A percentile compares a stretch with the other conserved stretches of the same genome.
phyloP scores from a whole-genome alignment of 2,888 invertebrate species.

The Cataglyphis albicans region DNA sequence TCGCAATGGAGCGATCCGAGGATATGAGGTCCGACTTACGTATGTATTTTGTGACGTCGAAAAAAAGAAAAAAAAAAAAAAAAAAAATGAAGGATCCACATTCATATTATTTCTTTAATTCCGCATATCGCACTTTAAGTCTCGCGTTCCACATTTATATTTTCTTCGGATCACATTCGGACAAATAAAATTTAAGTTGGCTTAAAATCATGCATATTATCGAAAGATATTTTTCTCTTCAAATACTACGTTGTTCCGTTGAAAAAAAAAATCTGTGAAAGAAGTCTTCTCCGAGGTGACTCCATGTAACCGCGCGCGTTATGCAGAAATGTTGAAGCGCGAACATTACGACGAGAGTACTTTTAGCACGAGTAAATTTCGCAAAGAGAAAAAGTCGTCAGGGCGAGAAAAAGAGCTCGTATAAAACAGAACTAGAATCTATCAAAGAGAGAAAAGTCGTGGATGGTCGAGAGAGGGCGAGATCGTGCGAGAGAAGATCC shows the following conservation, averaged over 20 bases:
- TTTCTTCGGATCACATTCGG: background rate
- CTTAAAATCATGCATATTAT: background rate
- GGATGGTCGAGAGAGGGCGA: slow-evolving; percentile 40
- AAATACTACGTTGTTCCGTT: background rate
- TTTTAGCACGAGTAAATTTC: slow-evolving; percentile 31
- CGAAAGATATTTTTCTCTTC: background rate
- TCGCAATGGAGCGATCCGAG: slow-evolving; percentile 53
- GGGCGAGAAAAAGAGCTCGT: slow-evolving; percentile 55
- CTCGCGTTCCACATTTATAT: background rate
- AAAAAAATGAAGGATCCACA: background rate
- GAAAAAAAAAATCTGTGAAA: background rate
- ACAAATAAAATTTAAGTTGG: background rate
- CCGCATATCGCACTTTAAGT: background rate
- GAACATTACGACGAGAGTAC: slow-evolving; percentile 37
- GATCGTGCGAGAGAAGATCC: slow-evolving; percentile 37
- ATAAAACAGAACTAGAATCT: slow-evolving; percentile 55
- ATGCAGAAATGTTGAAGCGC: slow-evolving; percentile 33
- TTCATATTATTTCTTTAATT: background rate
- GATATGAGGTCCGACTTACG: slow-evolving; percentile 51
- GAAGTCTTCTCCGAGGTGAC: slow-evolving; percentile 28
- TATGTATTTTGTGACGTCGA: slow-evolving; percentile 24
- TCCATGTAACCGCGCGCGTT: slow-evolving; percentile 20
- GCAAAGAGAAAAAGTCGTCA: slow-evolving; percentile 54
- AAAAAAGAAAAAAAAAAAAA: background rate
- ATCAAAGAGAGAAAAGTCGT: slow-evolving; percentile 55